Base-by-base conservation (phyloP, 2,797 vertebrate genomes). In the Pipistrellus pipistrellus region DNA sequence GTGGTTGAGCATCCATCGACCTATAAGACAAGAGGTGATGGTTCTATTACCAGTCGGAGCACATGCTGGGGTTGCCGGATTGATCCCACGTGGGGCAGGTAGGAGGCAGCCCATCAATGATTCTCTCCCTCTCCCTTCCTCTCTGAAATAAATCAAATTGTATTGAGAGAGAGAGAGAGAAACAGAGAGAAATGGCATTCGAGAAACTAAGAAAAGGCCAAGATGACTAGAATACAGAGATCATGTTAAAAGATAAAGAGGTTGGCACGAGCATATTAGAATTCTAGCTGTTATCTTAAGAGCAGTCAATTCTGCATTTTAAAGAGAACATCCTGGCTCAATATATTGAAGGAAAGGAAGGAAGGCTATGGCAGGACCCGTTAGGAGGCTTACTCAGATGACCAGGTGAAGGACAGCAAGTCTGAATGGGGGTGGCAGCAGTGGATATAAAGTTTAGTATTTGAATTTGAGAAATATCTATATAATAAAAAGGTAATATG, bases 201-300 rank as follows among this genome's bases (percentile, higher is more conserved):
- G 57, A 76, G 48, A 95, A 87, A 90, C 30, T 23, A 53, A 91
- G 69, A 72, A 35, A 55, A 71, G 62, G n/a, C 38, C 48, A 75
- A 75, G n/a, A 17, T 35, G 4, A n/a, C 30, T 66, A 83, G n/a
- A 90, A 78, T 30, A 78, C 6, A 92, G 53, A 77, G 46, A 85
- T 38, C 8, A 53, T 12, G 13, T 85, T 91, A 48, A 48, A 94
- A 88, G 30, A 83, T 14, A 71, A 85, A 83, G n/a, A 75, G 12
- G 27, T 0, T 88, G 68, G 32, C 27, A 92, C 17, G 23, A 68
- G 21, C 6, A 73, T 8, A 53, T 25, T 82, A 77, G 8, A 94
- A 83, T 72, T 77, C 46, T 35, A 90, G 9, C 62, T 88, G 82
- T 90, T 72, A 85, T 51, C 25, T 30, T 69, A 68, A 62, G 6